Evolutionary conservation across 1,140 invertebrate species (phyloP).

Genomic region (Chironomus striatipennis): DNA sequence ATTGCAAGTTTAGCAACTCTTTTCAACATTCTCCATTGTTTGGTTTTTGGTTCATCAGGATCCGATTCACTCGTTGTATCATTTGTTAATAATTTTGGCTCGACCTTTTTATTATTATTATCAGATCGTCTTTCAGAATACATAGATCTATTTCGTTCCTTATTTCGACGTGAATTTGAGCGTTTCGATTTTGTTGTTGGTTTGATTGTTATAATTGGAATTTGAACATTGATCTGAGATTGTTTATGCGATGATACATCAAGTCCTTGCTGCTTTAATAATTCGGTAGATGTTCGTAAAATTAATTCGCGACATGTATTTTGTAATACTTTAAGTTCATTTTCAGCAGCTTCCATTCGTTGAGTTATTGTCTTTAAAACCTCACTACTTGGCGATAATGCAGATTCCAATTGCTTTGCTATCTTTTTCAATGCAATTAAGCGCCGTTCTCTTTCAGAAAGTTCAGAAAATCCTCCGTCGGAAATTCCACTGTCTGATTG

Average conservation of each 20-base stretch:
- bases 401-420: constrained; percentile 55
- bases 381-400: constrained; percentile 54
- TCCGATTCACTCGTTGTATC: constrained; percentile 33
- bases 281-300: constrained; percentile 52
- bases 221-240: constrained; percentile 17
- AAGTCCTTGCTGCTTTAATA: constrained; percentile 34
- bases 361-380: constrained; percentile 52
- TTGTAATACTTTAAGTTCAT: constrained; percentile 65
- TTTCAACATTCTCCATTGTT: constrained; percentile 36
- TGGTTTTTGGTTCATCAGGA: constrained; percentile 36
- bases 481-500: constrained; percentile 67
- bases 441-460: constrained; percentile 61
- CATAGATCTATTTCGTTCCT: constrained; percentile 16
- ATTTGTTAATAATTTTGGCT: constrained; percentile 16
- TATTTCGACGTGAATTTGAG: constrained; percentile 30
- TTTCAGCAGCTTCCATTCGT: constrained; percentile 68
- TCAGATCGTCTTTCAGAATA: constrained; percentile 30
- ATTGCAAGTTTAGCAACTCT: constrained; percentile 64
- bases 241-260: background rate
- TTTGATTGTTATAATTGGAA: constrained; percentile 22
- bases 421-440: constrained; percentile 55
- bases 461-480: constrained; percentile 54
- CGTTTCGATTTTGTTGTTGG: constrained; percentile 28
- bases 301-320: constrained; percentile 67
- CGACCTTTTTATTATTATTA: constrained; percentile 25